phyloP scores from a whole-genome alignment of 2,113 vertebrate genomes.

The Silurus glanis region DNA sequence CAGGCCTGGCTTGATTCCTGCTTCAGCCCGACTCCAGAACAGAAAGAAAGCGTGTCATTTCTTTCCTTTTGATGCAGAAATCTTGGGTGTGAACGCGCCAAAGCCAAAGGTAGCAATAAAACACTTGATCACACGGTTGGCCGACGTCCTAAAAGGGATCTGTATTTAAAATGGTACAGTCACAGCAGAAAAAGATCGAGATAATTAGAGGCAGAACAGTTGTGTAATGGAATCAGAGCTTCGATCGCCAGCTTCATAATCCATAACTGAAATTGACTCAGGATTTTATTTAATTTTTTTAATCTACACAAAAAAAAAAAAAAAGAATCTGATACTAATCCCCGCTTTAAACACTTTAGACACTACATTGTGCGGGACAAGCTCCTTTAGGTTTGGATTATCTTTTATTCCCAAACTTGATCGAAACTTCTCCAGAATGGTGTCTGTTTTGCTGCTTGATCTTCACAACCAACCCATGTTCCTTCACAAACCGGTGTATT shows the following conservation, averaged over 20 bases:
- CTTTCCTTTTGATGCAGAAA: not conserved
- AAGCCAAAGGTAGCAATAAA: slow-evolving; percentile 13
- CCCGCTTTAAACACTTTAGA: not conserved
- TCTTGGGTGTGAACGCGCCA: slow-evolving; percentile 2
- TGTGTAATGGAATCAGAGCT: not conserved
- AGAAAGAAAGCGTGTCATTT: slow-evolving; percentile 21
- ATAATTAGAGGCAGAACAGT: not conserved
- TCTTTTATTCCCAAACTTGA: not conserved
- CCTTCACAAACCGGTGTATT: not conserved
- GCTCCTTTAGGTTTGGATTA: not conserved
- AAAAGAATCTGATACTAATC: not conserved
- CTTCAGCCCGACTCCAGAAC: not conserved
- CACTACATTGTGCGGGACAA: not conserved
- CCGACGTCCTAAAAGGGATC: not conserved
- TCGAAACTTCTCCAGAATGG: not conserved
- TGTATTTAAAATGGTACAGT: not conserved
- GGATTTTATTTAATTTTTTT: not conserved
- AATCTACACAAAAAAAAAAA: not conserved
- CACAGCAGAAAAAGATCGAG: not conserved
- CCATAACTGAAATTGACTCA: not conserved
- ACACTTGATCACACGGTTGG: not conserved
- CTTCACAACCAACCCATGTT: not conserved
- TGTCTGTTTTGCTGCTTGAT: not conserved
- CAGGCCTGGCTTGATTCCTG: not conserved
- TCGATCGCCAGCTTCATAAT: too few species aligned